Evolutionary conservation across 2,797 vertebrate genomes (phyloP), one percentile per base, ranked within the genome.

Genomic region (Betta splendens): DNA sequence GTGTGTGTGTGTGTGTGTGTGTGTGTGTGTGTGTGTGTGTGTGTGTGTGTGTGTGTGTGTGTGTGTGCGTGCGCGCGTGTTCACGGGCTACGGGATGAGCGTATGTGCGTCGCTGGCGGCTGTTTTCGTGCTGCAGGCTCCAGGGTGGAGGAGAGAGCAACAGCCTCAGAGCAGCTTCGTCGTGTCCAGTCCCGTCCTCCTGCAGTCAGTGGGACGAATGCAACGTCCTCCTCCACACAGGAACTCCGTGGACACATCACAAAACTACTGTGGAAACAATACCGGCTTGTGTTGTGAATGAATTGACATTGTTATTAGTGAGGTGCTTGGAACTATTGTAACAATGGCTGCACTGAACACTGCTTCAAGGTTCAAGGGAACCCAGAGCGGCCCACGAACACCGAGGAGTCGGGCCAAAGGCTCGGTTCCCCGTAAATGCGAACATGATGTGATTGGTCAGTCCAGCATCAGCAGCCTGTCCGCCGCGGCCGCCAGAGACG

Each of bases 181-280:
- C 64, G 40, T 54, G 60, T 50, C 40, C 48, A 67, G 54, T 51
- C 33, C 31, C 23, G 25, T 59, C 22, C 52, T 51, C 47, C 53
- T 73, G 62, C 62, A 73, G 71, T 59, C 53, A 72, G 40, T 65
- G 55, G 58, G 46, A 33, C 63, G 54, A n/a, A 61, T 49, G 57
- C 73, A 79, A 71, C 39, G 66, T 62, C 73, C 69, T 73, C 62
- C 64, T 72, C 51, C 59, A 75, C 58, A 66, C 65, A 74, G 62
- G 69, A 66, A 74, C 73, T 68, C 42, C 40, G 53, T 52, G 54
- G 58, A 51, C 48, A 50, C 56, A 61, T 52, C 18, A 35, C 62
- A 48, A 61, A 71, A 65, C 52, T 31, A 0, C 47, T 57, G 42
- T 28, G 16, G 58, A 72, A 75, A 69, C 63, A 83, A 68, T 35